Base-by-base conservation (phyloP, 2,113 vertebrate genomes). In the Bambusicola thoracicus region DNA sequence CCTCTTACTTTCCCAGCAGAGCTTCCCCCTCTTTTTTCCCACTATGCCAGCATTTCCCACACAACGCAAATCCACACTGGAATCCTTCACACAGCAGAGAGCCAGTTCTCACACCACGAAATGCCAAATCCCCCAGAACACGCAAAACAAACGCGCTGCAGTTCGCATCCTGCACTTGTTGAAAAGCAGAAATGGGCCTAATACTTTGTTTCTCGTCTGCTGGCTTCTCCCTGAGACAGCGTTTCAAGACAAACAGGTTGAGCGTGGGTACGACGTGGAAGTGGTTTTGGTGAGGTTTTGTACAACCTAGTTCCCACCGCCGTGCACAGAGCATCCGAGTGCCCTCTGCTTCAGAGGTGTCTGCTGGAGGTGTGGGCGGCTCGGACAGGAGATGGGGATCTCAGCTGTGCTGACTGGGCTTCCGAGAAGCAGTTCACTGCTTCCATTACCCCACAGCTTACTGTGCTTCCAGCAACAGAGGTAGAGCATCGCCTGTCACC, bases 1-100 rank as follows among this genome's bases (percentile, higher is more conserved):
- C 81, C 91, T 97, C 94, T 80, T 16, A 89, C 87, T 96, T 96
- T 96, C 94, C 91, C 94, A 94, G 85, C 81, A 94, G 67, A 93
- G 53, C 48, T 73, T 78, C 90, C 48, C 89, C 74, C 21, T 78
- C 76, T 83, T 62, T 83, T 90, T 93, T 91, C 84, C 86, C 89
- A 44, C 61, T 72, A 32, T 82, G 87, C 92, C 95, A 96, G 87
- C n/a, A 0, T 88, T 97, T 95, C 94, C 94, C 95, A 96, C 66
- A 2, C 51, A 96, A 83, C 8, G 2, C 70, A 77, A 93, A 90
- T 88, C 70, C 94, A 92, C 87, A 88, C 63, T 69, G 8, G 87
- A 94, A 85, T 49, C 10, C 67, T 88, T 92, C 69, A 58, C 80
- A 44, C 75, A 79, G 83, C 84, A 56, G 75, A 53, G 83, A 94